These are phyloP conservation scores for Scatophagus argus DNA, from an alignment of 2,113 vertebrate genomes.

Conservation along the genomic window DNA sequence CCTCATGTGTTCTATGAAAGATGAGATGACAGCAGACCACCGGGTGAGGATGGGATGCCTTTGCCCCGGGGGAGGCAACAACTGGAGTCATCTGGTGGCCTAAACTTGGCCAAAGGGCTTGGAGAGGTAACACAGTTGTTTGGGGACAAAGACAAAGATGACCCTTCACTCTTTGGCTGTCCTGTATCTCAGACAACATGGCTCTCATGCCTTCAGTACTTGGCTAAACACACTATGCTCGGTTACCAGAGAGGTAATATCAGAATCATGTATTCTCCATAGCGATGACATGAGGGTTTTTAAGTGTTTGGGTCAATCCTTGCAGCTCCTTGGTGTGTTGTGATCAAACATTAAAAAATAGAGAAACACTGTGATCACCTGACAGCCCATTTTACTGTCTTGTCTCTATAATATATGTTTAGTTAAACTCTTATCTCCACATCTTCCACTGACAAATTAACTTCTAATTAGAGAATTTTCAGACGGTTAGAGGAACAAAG, in stretches of 20 bases:
- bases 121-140: slow-evolving; percentile 62
- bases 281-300: background rate
- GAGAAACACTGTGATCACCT: slow-evolving; percentile 25
- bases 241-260: background rate
- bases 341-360: slow-evolving; percentile 43
- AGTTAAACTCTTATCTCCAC: slow-evolving; percentile 14
- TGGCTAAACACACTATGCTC: background rate
- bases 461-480: slow-evolving; percentile 40
- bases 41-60: slow-evolving; percentile 65
- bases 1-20: slow-evolving; percentile 75
- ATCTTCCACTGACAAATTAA: slow-evolving; percentile 44
- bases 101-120: slow-evolving; percentile 58
- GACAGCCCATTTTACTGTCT: slow-evolving; percentile 31
- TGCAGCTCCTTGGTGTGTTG: background rate
- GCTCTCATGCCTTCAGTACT: slow-evolving; percentile 11
- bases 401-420: slow-evolving; percentile 15
- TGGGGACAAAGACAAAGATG: slow-evolving; percentile 33
- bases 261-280: background rate
- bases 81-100: slow-evolving; percentile 74
- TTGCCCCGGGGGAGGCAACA: slow-evolving; percentile 59
- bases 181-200: slow-evolving; percentile 12
- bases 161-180: slow-evolving; percentile 52
- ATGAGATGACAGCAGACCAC: slow-evolving; percentile 80
- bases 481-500: slow-evolving; percentile 43
- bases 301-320: slow-evolving; percentile 27